A percentile compares a stretch with the other conserved stretches of the same genome.
Evolutionary conservation across 2,113 vertebrate genomes (phyloP).

Genomic region (Ursus arctos): DNA sequence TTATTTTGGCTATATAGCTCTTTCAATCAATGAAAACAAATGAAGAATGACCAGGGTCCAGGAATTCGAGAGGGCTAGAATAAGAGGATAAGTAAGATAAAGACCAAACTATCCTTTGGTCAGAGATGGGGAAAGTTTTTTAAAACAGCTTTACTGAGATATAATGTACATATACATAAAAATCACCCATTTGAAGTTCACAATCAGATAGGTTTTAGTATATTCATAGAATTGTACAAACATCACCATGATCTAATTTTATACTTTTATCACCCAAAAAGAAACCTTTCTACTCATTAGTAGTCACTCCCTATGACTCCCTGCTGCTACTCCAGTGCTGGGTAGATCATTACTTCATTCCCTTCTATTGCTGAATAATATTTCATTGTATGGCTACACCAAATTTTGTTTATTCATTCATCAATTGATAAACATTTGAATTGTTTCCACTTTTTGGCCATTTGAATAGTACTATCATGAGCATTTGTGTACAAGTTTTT

Average conservation of each 20-base stretch:
- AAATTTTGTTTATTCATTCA: constrained; percentile 26
- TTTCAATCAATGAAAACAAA: background rate
- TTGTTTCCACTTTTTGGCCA: background rate
- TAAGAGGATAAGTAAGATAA: background rate
- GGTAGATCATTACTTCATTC: background rate
- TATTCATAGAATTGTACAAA: background rate
- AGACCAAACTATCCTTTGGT: background rate
- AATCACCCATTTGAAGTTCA: background rate
- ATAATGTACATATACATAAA: constrained; percentile 1
- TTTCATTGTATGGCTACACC: background rate
- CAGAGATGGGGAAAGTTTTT: background rate
- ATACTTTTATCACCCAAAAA: background rate
- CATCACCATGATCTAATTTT: background rate
- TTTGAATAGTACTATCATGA: background rate
- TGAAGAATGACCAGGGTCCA: background rate
- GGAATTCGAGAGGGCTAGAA: background rate
- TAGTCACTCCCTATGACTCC: background rate
- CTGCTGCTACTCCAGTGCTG: background rate
- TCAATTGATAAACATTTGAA: background rate
- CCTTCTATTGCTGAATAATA: constrained; percentile 12
- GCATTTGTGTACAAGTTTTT: background rate
- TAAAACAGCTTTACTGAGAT: constrained; percentile 14
- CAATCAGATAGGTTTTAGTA: background rate
- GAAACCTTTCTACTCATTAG: background rate
- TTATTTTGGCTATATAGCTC: background rate